phyloP scores from a whole-genome alignment of 2,113 vertebrate genomes.

The Copsychus sechellarum region DNA sequence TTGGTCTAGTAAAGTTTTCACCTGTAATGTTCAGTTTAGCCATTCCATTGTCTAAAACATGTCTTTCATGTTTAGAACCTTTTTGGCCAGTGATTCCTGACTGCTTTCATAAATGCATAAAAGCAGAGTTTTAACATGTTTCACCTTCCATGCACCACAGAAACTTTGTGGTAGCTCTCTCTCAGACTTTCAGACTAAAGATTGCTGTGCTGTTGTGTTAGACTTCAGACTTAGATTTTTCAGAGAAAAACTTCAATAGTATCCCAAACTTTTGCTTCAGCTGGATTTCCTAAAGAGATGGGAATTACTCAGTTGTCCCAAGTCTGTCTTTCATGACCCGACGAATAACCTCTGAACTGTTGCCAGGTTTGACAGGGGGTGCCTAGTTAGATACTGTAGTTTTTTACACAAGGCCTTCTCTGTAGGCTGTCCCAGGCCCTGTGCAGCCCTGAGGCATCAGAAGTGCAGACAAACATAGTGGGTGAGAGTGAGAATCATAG shows the following conservation, averaged over 20 bases:
- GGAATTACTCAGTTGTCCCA: background rate
- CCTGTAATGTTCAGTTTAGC: background rate
- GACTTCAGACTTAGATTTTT: background rate
- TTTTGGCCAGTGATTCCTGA: background rate
- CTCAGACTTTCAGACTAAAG: background rate
- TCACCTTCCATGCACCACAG: background rate
- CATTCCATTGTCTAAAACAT: background rate
- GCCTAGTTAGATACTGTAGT: background rate
- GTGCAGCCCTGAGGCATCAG: background rate
- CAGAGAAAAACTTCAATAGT: background rate
- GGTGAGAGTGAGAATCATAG: background rate
- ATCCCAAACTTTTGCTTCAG: background rate
- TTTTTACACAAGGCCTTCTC: background rate
- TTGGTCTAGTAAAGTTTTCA: background rate
- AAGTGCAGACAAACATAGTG: background rate
- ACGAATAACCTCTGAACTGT: background rate
- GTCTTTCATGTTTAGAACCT: background rate
- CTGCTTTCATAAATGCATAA: background rate
- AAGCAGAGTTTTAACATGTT: background rate
- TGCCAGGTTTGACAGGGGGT: background rate
- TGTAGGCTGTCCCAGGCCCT: too few species aligned
- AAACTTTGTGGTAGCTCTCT: background rate
- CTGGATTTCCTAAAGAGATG: background rate
- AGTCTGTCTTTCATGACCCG: background rate
- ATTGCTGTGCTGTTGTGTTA: background rate